These are phyloP conservation scores for Potamarius usumacintae DNA, from an alignment of 2,113 vertebrate species.

Conservation along the genomic window DNA sequence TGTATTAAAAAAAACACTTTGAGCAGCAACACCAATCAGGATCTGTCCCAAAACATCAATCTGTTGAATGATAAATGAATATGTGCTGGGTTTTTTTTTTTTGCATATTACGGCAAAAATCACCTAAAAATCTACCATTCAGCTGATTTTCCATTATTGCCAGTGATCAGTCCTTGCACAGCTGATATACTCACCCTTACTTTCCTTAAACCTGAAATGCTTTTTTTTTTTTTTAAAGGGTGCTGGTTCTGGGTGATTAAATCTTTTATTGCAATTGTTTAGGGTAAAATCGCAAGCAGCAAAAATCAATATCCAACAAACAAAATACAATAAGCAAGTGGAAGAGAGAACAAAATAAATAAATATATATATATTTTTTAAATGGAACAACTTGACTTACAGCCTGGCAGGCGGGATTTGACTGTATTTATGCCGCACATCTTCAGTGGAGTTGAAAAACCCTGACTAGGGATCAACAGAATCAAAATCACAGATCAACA, in stretches of 20 bases:
- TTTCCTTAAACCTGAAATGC: background rate
- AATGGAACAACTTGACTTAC: constrained; percentile 3
- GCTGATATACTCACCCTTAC: background rate
- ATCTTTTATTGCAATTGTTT: background rate
- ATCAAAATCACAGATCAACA: constrained; percentile 5
- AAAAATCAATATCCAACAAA: background rate
- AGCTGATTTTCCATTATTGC: background rate
- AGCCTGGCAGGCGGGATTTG: background rate
- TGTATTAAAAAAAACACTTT: background rate
- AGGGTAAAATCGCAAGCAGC: no score
- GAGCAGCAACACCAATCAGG: background rate
- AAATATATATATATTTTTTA: no score
- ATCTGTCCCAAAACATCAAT: background rate
- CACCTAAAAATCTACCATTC: background rate
- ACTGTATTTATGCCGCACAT: constrained; percentile 18
- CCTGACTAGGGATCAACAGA: background rate
- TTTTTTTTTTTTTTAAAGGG: background rate
- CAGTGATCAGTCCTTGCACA: background rate
- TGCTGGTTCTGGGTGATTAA: background rate
- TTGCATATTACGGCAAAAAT: background rate
- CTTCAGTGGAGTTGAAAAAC: constrained; percentile 3
- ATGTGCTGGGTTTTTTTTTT: no score
- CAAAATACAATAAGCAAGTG: background rate
- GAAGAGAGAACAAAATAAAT: background rate
- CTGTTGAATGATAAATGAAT: background rate